These are phyloP conservation scores for Arctocebus calabarensis DNA, from an alignment of 2,797 vertebrate genomes.

Conservation along the genomic window DNA sequence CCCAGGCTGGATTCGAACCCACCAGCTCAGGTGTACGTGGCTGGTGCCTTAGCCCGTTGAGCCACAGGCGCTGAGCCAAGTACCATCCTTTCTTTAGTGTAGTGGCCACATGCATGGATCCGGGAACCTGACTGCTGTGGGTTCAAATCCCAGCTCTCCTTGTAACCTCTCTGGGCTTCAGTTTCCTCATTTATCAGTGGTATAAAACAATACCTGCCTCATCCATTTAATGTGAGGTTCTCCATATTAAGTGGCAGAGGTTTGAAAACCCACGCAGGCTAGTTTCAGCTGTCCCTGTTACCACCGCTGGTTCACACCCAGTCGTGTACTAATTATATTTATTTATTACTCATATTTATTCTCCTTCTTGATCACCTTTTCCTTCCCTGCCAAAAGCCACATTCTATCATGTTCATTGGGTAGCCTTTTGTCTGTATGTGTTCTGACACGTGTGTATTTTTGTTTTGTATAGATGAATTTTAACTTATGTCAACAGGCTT, in stretches of 20 bases:
- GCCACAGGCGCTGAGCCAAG: no score
- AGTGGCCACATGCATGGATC: not conserved
- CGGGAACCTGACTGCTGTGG: not conserved
- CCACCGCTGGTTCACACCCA: not conserved
- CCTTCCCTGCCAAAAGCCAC: not conserved
- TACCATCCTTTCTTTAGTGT: no score
- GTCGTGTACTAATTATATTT: not conserved
- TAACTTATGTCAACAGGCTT: not conserved
- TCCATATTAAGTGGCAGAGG: not conserved
- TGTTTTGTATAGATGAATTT: not conserved
- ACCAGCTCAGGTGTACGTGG: no score
- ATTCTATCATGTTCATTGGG: accelerated
- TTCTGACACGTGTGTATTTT: not conserved
- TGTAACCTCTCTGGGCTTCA: not conserved
- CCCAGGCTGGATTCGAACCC: no score
- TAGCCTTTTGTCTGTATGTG: not conserved
- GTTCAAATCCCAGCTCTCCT: not conserved
- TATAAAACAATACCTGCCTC: not conserved
- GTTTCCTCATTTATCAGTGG: not conserved
- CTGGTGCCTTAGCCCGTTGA: no score
- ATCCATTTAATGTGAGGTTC: not conserved
- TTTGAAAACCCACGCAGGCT: not conserved
- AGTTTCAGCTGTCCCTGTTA: not conserved
- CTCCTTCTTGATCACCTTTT: not conserved
- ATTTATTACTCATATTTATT: not conserved